Conservation (phyloP, 2,797 vertebrate genomes). For the Sebastolobus alascanus region DNA sequence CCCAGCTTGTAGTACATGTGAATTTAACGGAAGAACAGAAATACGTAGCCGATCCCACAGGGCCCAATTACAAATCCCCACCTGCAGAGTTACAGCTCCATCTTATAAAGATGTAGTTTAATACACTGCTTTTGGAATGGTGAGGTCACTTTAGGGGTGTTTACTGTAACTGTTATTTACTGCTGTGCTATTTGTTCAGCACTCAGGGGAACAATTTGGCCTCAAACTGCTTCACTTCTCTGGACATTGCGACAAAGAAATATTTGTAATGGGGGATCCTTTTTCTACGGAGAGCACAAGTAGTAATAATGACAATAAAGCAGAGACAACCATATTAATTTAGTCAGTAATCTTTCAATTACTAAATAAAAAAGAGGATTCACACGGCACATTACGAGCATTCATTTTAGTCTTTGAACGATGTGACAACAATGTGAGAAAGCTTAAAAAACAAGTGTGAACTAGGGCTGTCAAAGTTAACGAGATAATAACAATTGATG, state of each 20-base stretch:
- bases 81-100: conserved; percentile 38
- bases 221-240: conserved; percentile 43
- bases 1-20: conserved; percentile 46
- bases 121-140: conserved; percentile 30
- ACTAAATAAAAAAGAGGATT: not conserved
- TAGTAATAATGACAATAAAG: conserved; percentile 21
- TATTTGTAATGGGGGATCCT: not conserved
- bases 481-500: no score
- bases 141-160: conserved; percentile 44
- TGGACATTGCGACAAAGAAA: conserved; percentile 32
- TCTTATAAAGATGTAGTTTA: conserved; percentile 30
- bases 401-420: not conserved
- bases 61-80: conserved; percentile 68
- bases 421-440: not conserved
- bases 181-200: conserved; percentile 46
- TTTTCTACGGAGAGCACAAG: conserved; percentile 4
- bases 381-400: not conserved
- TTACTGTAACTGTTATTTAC: conserved; percentile 54
- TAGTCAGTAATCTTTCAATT: not conserved
- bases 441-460: no score
- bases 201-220: conserved; percentile 51
- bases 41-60: conserved; percentile 44
- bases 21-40: conserved; percentile 56
- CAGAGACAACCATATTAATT: not conserved
- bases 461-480: no score